phyloP scores from a whole-genome alignment of 2,888 invertebrate species.

The Lucinisca nassula region DNA sequence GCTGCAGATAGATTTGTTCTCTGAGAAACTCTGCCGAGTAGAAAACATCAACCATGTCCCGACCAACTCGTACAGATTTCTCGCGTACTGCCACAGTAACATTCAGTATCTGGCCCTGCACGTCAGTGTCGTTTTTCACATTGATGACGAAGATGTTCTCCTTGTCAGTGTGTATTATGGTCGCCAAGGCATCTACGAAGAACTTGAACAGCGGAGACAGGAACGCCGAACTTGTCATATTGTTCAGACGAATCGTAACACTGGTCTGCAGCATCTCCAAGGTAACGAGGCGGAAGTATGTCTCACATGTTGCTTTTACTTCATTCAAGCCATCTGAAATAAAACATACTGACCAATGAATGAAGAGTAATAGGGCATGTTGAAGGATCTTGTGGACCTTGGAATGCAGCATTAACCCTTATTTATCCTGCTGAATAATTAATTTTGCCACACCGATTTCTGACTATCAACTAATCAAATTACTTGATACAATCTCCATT shows the following conservation, averaged over 20 bases:
- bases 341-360: too few relatives aligned
- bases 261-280: constrained; percentile 98
- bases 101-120: constrained; percentile 94
- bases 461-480: too few relatives aligned
- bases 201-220: constrained; percentile 95
- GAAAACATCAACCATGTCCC: constrained; percentile 90
- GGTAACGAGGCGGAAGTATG: constrained; percentile 96
- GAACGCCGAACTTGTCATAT: constrained; percentile 97
- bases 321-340: constrained; percentile 96
- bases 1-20: constrained; percentile 97
- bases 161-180: constrained; percentile 96
- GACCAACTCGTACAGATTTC: constrained; percentile 70
- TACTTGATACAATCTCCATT: too few relatives aligned
- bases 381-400: background rate
- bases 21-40: constrained; percentile 96
- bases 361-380: background rate
- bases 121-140: constrained; percentile 97
- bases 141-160: constrained; percentile 98
- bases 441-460: too few relatives aligned
- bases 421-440: too few relatives aligned
- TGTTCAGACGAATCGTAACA: constrained; percentile 96
- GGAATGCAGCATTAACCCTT: too few relatives aligned
- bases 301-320: constrained; percentile 96
- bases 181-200: constrained; percentile 96
- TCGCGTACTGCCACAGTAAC: constrained; percentile 96